Base-by-base conservation (phyloP, 2,113 vertebrate genomes). In the Tragulus kanchil region DNA sequence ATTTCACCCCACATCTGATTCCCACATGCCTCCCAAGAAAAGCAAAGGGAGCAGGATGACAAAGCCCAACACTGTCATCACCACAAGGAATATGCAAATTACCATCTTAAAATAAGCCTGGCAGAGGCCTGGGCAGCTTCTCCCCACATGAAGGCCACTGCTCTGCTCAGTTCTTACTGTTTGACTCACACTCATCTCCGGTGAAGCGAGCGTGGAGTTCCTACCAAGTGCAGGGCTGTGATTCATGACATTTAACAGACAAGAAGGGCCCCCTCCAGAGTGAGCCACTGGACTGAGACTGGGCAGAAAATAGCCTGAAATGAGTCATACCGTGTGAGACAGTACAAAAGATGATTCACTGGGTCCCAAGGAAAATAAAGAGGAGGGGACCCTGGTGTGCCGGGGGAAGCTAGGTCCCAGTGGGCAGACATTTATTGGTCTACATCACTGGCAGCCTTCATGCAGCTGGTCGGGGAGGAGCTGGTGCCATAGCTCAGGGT, bases 261-360 rank as follows among this genome's bases (percentile, higher is more conserved):
- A 36, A 25, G 65, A 45, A 77, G 16, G 15, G 12, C 48, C 26
- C 48, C 69, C 77, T 93, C 84, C 75, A 90, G 96, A 93, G 17
- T 58, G 92, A 97, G 11, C 77, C 83, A 0, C 54, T 12, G 1
- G 1, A n/a, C 85, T 21, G 64, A 89, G 48, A 48, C 69, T 0
- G 88, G 95, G 75, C 83, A 83, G 88, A 97, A 89, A 98, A 90
- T 75, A 93, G 79, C 59, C 75, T 82, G 48, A 95, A 83, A 78
- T 94, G 89, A 94, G 87, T 89, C 97, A 97, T 19, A 50, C 14
- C 6, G 50, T 3, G 25, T 79, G 92, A 92, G 85, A 81, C 13
- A 10, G 81, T n/a, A 96, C 85, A 92, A 87, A 79, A 61, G 93
- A 95, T 93, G 96, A 98, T 67, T 98, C 97, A 88, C 1, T 0